Percentiles rank a stretch among this genome's conserved stretches.
These are phyloP conservation scores for Threskiornis aethiopicus DNA, from an alignment of 2,797 vertebrate genomes.

Conservation along the genomic window DNA sequence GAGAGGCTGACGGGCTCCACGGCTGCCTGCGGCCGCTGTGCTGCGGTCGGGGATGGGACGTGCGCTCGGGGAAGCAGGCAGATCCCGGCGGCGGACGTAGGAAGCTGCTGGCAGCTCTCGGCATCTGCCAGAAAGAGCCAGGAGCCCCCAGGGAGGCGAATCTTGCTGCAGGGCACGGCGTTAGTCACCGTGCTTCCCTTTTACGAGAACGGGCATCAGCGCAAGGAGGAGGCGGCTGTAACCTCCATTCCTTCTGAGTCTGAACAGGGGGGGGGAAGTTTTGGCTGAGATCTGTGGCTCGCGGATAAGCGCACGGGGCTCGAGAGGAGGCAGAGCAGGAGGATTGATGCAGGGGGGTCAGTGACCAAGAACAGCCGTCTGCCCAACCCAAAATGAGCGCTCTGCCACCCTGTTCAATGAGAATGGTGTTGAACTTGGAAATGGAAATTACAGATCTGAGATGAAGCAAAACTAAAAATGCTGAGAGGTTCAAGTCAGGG, in stretches of 20 bases:
- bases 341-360: not conserved
- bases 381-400: not conserved
- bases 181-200: not conserved
- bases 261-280: not conserved
- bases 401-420: not conserved
- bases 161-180: not conserved
- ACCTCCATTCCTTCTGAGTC: not conserved
- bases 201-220: not conserved
- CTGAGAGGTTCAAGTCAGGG: not conserved
- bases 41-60: not conserved
- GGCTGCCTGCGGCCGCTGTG: fast-evolving
- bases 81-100: not conserved
- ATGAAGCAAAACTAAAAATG: slow-evolving; percentile 12
- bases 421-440: not conserved
- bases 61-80: fast-evolving
- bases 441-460: not conserved
- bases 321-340: not conserved
- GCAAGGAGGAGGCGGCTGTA: not conserved
- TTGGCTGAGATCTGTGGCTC: not conserved
- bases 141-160: not conserved
- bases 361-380: not conserved
- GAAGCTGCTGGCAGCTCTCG: not conserved
- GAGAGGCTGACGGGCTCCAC: not conserved
- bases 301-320: fast-evolving
- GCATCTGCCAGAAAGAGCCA: not conserved